Conservation (phyloP, 2,888 invertebrate genomes). For the Dorcus hopei region DNA sequence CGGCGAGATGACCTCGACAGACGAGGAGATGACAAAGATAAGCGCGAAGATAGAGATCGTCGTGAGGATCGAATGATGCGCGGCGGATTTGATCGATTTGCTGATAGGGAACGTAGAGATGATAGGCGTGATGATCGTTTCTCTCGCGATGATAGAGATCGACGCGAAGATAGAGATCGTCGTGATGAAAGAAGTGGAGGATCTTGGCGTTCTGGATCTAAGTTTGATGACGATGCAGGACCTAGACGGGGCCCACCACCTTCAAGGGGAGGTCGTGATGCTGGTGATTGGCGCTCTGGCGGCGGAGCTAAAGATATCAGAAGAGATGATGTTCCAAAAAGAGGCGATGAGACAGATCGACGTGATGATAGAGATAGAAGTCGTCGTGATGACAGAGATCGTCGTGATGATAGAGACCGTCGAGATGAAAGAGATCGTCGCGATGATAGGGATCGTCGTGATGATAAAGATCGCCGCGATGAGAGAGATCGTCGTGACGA, state of each 20-base stretch:
- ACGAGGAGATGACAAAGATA: slow-evolving; percentile 17
- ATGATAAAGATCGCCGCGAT: slow-evolving; percentile 11
- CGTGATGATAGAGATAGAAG: slow-evolving; percentile 17
- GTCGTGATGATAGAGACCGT: slow-evolving; percentile 4
- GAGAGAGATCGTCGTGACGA: slow-evolving; percentile 6
- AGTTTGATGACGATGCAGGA: slow-evolving; percentile 8
- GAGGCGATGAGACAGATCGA: slow-evolving; percentile 15
- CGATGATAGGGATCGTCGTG: slow-evolving; percentile 7
- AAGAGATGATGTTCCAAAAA: slow-evolving; percentile 16
- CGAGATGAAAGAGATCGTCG: slow-evolving; percentile 11
- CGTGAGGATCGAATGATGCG: slow-evolving; percentile 2
- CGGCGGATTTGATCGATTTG: slow-evolving; percentile 13
- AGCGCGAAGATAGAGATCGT: slow-evolving; percentile 7
- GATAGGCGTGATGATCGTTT: slow-evolving; percentile 21
- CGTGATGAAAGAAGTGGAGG: slow-evolving; percentile 15
- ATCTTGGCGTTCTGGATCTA: slow-evolving; percentile 14
- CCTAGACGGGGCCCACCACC: slow-evolving; percentile 12
- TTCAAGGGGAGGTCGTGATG: background rate
- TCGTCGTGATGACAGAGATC: slow-evolving; percentile 8
- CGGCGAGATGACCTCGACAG: slow-evolving; percentile 27
- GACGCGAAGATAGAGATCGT: slow-evolving; percentile 24
- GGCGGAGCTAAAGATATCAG: background rate
- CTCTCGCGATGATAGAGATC: slow-evolving; percentile 20
- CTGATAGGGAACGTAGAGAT: slow-evolving; percentile 15
- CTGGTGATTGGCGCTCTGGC: slow-evolving; percentile 3